These are phyloP conservation scores for Zelleria hepariella DNA, from an alignment of 2,888 invertebrate species.

Conservation along the genomic window DNA sequence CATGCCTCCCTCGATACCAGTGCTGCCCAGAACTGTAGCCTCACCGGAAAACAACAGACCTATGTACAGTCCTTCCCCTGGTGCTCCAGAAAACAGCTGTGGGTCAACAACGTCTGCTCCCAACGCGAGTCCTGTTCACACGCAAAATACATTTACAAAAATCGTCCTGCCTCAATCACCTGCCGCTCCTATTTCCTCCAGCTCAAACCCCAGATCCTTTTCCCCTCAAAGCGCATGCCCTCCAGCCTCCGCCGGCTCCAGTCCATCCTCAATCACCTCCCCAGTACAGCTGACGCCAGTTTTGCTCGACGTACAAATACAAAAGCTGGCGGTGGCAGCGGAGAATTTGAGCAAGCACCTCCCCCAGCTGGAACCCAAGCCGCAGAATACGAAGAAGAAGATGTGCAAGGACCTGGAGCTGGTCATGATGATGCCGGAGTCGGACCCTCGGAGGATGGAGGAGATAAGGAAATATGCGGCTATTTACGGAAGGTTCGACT, in stretches of 20 bases:
- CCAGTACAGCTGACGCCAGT: conserved; percentile 82
- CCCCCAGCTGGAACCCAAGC: conserved; percentile 90
- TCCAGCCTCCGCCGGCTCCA: conserved; percentile 69
- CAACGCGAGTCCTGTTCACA: conserved; percentile 55
- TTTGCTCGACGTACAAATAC: conserved; percentile 86
- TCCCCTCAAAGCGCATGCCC: conserved; percentile 63
- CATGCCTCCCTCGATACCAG: conserved; percentile 46
- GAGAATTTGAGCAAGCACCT: conserved; percentile 85
- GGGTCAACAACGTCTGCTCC: conserved; percentile 56
- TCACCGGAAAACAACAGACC: conserved; percentile 67
- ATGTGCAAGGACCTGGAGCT: conserved; percentile 93
- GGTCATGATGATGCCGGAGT: conserved; percentile 92
- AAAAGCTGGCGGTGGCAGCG: conserved; percentile 86
- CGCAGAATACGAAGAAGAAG: conserved; percentile 92
- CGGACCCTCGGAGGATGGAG: conserved; percentile 90
- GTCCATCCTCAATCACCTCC: conserved; percentile 71
- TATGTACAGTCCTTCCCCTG: conserved; percentile 74
- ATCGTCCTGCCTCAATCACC: conserved; percentile 65
- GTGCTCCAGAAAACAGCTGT: conserved; percentile 68
- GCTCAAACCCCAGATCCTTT: conserved; percentile 42
- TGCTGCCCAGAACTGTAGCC: conserved; percentile 58
- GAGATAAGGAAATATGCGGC: conserved; percentile 96
- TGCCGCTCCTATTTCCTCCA: conserved; percentile 49
- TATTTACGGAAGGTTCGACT: conserved; percentile 98
- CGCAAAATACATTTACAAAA: conserved; percentile 45